Base-by-base conservation (phyloP, 2,888 invertebrate genomes). In the Scaptodrosophila latifasciaeformis region DNA sequence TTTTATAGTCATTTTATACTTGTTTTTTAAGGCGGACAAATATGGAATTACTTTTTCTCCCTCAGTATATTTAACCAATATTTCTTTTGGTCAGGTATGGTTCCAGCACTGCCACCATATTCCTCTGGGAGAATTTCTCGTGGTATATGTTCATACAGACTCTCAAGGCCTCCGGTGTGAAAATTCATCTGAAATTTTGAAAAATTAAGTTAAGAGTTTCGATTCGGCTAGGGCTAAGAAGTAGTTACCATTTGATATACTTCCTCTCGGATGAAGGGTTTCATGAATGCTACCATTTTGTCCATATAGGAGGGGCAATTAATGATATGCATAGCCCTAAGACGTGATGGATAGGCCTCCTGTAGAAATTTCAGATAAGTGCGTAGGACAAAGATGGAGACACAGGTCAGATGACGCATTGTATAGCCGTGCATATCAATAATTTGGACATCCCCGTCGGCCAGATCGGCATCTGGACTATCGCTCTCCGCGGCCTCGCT, bases 301-400 rank as follows among this genome's bases (percentile, higher is more conserved):
- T 90, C 90, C 34, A 90, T 80, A 30, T 89, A 87, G 0, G 90
- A 87, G 54, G 88, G 89, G 0, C 88, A 88, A 74, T 93, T 92
- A 46, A 93, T 82, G 1, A 92, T 88, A 78, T 92, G 91, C 49
- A 92, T 90, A 0, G 88, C 90, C 63, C 89, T 89, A 83, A 92
- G 88, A 53, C 90, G 88, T 2, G 91, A 88, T 0, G 92, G 92
- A 83, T 91, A 83, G 12, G 89, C 92, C 69, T 92, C 92, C 81
- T 93, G 92, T 2, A 92, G 83, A 82, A 91, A 92, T 55, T 88
- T 87, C 86, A 92, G 90, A 83, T 91, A 91, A 75, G 90, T 89
- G 34, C 89, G 88, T 1, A 92, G 82, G 0, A 89, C 85, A 46
- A 88, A 87, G 51, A 91, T 84, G 55, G 90, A 89, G 12, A 91